Evolutionary conservation across 2,888 invertebrate species (phyloP).

Genomic region (Alsophila aescularia): DNA sequence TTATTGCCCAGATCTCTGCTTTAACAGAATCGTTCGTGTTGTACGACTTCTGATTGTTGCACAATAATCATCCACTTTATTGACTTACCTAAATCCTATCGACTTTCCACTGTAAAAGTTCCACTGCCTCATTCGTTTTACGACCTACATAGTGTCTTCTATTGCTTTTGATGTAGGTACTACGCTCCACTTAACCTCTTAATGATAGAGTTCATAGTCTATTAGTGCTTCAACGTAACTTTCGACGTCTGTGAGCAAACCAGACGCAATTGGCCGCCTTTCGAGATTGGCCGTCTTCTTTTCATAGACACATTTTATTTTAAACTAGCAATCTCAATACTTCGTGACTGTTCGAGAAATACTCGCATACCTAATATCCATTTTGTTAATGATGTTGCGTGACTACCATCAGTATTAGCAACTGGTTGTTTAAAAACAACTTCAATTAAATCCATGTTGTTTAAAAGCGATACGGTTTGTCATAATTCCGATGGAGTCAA

Average conservation of each 20-base stretch:
- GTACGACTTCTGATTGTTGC: no score
- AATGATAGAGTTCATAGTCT: constrained; percentile 72
- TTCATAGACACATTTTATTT: constrained; percentile 61
- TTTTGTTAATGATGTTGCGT: constrained; percentile 43
- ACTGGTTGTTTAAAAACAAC: constrained; percentile 13
- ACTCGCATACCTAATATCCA: constrained; percentile 14
- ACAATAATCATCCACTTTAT: constrained; percentile 32
- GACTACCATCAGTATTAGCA: constrained; percentile 30
- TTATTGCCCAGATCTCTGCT: constrained; percentile 57
- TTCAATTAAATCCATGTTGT: constrained; percentile 16
- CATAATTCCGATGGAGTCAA: constrained; percentile 51
- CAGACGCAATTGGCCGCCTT: constrained; percentile 66
- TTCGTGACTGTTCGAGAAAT: constrained; percentile 48
- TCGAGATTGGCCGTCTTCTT: constrained; percentile 51
- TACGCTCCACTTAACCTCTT: constrained; percentile 71
- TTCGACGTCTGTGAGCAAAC: constrained; percentile 65
- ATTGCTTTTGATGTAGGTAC: constrained; percentile 56
- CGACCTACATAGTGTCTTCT: constrained; percentile 50
- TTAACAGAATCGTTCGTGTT: constrained; percentile 43
- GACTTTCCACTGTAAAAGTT: constrained; percentile 32
- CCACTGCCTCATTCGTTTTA: constrained; percentile 44
- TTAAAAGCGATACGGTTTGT: constrained; percentile 20
- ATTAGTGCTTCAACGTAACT: constrained; percentile 73
- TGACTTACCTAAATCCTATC: constrained; percentile 6
- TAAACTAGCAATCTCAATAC: constrained; percentile 54